These are phyloP conservation scores for Microctonus aethiopoides DNA, from an alignment of 2,888 invertebrate genomes.

Conservation along the genomic window DNA sequence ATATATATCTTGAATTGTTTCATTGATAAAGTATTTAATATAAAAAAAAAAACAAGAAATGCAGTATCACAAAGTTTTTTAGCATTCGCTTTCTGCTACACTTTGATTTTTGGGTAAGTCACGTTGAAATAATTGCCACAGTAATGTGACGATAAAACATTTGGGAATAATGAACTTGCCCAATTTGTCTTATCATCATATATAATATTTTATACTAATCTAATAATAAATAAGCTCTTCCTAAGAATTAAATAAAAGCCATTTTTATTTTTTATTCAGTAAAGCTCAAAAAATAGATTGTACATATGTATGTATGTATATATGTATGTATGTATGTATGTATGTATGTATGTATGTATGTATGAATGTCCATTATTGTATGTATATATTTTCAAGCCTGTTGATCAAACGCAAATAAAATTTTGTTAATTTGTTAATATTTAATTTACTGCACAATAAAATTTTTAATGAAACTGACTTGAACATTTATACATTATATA, in stretches of 20 bases:
- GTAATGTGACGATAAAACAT: not conserved
- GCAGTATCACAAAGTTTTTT: slow-evolving; percentile 61
- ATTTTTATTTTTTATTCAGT: not conserved
- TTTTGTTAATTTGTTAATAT: no score
- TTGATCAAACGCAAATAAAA: no score
- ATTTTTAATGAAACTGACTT: no score
- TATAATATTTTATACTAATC: not conserved
- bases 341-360: no score
- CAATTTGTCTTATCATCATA: not conserved
- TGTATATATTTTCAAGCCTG: no score
- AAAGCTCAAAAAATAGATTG: not conserved
- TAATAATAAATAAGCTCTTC: not conserved
- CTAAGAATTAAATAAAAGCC: no score
- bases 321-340: no score
- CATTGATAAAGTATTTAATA: not conserved
- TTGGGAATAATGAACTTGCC: slow-evolving; percentile 1
- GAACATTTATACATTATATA: no score
- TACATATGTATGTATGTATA: no score
- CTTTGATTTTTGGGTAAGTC: slow-evolving; percentile 56
- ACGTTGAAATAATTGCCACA: not conserved
- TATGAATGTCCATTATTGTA: no score
- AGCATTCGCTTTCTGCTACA: slow-evolving; percentile 56
- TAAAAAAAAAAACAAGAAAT: slow-evolving; percentile 37
- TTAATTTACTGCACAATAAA: no score
- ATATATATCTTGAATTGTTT: not conserved